These are phyloP conservation scores for Drymonia ruficornis DNA, from an alignment of 2,888 invertebrate genomes.

Conservation along the genomic window DNA sequence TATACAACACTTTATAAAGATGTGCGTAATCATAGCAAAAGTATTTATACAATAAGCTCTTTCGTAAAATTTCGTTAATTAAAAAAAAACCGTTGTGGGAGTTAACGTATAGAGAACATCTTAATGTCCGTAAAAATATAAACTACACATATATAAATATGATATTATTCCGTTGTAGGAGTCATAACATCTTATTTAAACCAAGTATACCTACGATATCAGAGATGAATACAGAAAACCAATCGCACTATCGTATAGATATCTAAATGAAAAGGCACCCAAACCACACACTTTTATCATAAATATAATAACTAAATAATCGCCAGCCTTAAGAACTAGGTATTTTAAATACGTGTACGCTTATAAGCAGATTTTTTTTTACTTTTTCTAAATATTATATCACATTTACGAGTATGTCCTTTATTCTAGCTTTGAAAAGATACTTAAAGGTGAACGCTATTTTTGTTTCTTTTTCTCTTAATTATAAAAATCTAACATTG, in stretches of 20 bases:
- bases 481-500: slow-evolving; percentile 57
- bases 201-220: slow-evolving; percentile 11
- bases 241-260: slow-evolving; percentile 16
- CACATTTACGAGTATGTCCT: slow-evolving; percentile 79
- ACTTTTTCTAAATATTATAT: slow-evolving; percentile 71
- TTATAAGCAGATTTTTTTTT: slow-evolving; percentile 69
- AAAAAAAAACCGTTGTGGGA: background rate
- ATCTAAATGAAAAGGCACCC: slow-evolving; percentile 23
- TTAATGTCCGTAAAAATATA: background rate
- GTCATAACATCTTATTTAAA: slow-evolving; percentile 12
- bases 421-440: slow-evolving; percentile 60
- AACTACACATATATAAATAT: slow-evolving; percentile 9
- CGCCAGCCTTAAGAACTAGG: slow-evolving; percentile 60
- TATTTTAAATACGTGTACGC: slow-evolving; percentile 64
- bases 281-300: slow-evolving; percentile 12
- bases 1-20: background rate
- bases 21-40: slow-evolving; percentile 3
- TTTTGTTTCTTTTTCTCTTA: slow-evolving; percentile 55
- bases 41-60: slow-evolving; percentile 4
- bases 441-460: slow-evolving; percentile 59
- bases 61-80: background rate
- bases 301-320: slow-evolving; percentile 4
- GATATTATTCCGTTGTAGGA: slow-evolving; percentile 8
- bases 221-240: slow-evolving; percentile 16
- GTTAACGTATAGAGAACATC: background rate